These are phyloP conservation scores for Orchesellides sinensis DNA, from an alignment of 2,888 invertebrate genomes.

Conservation along the genomic window DNA sequence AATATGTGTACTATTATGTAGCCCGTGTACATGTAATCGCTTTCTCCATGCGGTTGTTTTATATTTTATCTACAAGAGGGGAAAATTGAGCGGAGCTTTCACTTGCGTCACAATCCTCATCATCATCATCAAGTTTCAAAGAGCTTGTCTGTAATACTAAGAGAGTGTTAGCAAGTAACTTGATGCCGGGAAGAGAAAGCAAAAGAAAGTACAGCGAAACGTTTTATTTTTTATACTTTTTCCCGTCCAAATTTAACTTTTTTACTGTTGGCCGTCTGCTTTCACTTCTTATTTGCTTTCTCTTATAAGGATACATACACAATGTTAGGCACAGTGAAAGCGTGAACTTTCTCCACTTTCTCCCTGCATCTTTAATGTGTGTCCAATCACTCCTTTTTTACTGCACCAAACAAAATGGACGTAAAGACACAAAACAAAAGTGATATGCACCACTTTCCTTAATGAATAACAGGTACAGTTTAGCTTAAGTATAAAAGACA, in stretches of 20 bases:
- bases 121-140: constrained; percentile 30
- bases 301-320: too few species aligned
- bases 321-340: too few species aligned
- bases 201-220: not conserved
- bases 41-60: too few species aligned
- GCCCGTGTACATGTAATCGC: too few species aligned
- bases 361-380: constrained; percentile 24
- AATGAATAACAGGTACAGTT: constrained; percentile 31
- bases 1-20: too few species aligned
- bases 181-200: not conserved
- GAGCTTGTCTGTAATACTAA: constrained; percentile 1
- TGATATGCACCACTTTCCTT: constrained; percentile 33
- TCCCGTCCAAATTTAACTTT: not conserved
- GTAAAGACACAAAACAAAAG: not conserved
- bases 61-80: too few species aligned
- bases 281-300: constrained; percentile 3
- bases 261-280: not conserved
- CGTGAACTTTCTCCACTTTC: constrained; percentile 6
- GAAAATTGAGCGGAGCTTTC: not conserved
- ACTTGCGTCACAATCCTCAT: constrained; percentile 23
- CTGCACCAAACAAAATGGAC: not conserved
- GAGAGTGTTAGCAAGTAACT: not conserved
- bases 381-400: not conserved
- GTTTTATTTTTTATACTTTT: not conserved
- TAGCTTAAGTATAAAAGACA: not conserved